Evolutionary conservation across 2,797 vertebrate genomes (phyloP), one percentile per base, ranked within the genome.

Genomic region (Chaunax sp.): DNA sequence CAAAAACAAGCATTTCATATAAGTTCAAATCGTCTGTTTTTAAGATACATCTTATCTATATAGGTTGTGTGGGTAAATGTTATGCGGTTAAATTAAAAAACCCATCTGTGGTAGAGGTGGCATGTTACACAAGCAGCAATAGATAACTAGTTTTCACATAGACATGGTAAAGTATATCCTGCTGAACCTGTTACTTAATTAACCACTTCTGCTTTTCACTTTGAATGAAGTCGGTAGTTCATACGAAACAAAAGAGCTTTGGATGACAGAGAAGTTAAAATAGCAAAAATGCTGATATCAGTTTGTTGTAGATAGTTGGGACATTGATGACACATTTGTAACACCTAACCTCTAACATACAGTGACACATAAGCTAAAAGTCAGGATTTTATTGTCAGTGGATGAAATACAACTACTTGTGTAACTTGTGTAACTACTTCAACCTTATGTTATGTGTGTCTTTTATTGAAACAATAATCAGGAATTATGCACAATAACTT

Each of bases 211-310:
- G 18, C 20, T 54, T 58, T 68, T 26, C 9, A n/a, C n/a, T n/a
- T n/a, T n/a, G n/a, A n/a, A n/a, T n/a, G n/a, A 22, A 26, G 23
- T 33, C 28, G n/a, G 35, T 15, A 10, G 2, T n/a, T n/a, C 1
- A 40, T 6, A 9, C 7, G 5, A 23, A 57, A 40, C n/a, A n/a
- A 6, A 15, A 20, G 16, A 46, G 37, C 23, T 72, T 6, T 23
- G 2, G 3, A 20, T 59, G 45, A 71, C 14, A 37, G 33, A 64
- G 15, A 59, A 72, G 46, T 62, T 44, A 62, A 75, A 68, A 53
- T 45, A 41, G 1, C 15, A 43, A 15, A 75, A 66, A 22, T 69
- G 69, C 65, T 63, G 57, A 69, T 38, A 55, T 47, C 18, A 5
- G 25, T 40, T 44, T 44, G 6, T 52, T 58, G 15, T 30, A 71